Conservation (phyloP, 2,113 vertebrate genomes). For the Megaceryle maxima region DNA sequence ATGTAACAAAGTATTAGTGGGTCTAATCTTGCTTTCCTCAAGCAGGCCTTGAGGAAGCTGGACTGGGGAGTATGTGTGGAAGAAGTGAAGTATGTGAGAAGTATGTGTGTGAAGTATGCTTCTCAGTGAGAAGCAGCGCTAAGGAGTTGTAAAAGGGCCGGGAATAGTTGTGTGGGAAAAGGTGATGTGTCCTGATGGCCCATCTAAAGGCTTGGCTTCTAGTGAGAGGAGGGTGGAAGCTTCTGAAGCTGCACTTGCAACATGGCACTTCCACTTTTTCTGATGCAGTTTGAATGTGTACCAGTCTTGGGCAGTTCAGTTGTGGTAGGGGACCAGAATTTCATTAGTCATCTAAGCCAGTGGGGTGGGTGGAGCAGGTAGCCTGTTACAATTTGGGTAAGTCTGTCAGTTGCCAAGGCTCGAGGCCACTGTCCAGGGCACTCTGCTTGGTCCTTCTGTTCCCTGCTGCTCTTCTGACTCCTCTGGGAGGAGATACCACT, state of each 20-base stretch:
- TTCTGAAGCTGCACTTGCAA: neutral
- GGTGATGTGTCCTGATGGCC: neutral
- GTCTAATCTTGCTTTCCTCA: neutral
- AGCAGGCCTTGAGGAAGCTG: neutral
- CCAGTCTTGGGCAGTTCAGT: neutral
- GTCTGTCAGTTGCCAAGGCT: neutral
- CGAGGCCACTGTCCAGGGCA: neutral
- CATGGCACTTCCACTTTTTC: neutral
- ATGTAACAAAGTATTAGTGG: neutral
- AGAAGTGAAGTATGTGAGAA: neutral
- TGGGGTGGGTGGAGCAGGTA: neutral
- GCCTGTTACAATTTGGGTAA: neutral
- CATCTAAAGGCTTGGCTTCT: neutral
- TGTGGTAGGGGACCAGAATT: neutral
- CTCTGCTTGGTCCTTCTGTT: neutral
- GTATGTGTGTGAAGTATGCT: no score
- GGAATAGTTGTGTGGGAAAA: neutral
- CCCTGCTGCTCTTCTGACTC: neutral
- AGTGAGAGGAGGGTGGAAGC: neutral
- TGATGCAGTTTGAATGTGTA: neutral
- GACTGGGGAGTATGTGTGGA: neutral
- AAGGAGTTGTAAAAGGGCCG: neutral
- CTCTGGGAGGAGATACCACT: neutral
- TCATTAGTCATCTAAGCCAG: neutral
- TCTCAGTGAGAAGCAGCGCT: accelerated